phyloP scores from a whole-genome alignment of 2,888 invertebrate species.

The Polyploca ridens region DNA sequence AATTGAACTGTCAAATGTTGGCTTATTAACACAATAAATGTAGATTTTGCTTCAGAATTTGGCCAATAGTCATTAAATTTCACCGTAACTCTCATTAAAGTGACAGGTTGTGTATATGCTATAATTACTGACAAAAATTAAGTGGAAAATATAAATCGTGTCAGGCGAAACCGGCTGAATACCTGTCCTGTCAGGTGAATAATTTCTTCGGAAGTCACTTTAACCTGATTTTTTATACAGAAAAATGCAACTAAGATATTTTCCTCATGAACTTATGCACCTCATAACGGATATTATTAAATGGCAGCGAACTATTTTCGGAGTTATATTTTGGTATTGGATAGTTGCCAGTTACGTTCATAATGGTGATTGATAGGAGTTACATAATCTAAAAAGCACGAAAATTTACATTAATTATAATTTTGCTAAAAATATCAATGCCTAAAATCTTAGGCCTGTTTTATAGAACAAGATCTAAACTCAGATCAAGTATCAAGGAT shows the following conservation, averaged over 20 bases:
- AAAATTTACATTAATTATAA: not conserved
- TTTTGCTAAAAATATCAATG: not conserved
- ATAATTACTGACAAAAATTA: conserved; percentile 11
- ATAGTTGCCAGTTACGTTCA: not conserved
- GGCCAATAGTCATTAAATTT: not conserved
- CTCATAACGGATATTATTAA: not conserved
- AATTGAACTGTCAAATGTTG: too few relatives aligned
- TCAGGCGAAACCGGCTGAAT: not conserved
- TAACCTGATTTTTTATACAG: not conserved
- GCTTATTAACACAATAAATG: too few relatives aligned
- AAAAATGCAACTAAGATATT: not conserved
- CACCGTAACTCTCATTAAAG: not conserved
- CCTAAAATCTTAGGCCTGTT: not conserved
- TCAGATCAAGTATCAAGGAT: too few relatives aligned
- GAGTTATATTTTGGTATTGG: not conserved
- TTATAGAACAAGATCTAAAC: not conserved
- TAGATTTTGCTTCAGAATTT: too few relatives aligned
- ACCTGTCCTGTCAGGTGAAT: conserved; percentile 1
- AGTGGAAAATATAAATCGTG: conserved; percentile 6
- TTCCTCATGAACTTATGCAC: not conserved
- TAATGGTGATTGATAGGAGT: not conserved
- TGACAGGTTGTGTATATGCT: not conserved
- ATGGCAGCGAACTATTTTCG: not conserved
- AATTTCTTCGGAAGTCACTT: conserved; percentile 10
- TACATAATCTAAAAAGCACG: not conserved